Conservation (phyloP, 2,113 vertebrate species). For the Diphyllodes magnificus region DNA sequence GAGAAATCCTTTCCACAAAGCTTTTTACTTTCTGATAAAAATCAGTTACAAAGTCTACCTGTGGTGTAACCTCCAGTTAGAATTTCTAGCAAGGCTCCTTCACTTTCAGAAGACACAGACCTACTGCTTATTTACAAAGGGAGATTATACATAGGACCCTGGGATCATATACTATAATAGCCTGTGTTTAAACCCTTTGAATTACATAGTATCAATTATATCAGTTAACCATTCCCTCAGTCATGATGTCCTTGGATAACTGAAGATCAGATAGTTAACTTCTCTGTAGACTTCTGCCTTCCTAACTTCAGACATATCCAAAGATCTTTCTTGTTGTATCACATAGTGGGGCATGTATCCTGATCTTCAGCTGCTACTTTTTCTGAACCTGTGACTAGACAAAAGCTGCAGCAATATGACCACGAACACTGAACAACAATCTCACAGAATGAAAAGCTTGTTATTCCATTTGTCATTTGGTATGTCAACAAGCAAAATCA, state of each 20-base stretch:
- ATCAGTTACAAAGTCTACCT: not conserved
- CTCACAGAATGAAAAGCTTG: not conserved
- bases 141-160: not conserved
- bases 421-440: not conserved
- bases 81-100: not conserved
- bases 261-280: not conserved
- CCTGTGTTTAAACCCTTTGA: not conserved
- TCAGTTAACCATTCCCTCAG: not conserved
- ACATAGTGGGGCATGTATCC: too few species aligned
- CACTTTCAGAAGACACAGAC: not conserved
- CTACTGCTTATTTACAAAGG: not conserved
- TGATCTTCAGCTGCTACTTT: not conserved
- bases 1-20: not conserved
- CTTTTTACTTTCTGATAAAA: not conserved
- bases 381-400: not conserved
- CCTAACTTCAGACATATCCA: not conserved
- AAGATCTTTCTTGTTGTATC: not conserved
- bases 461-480: not conserved
- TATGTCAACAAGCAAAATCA: not conserved
- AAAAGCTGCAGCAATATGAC: not conserved
- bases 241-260: not conserved
- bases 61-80: not conserved
- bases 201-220: not conserved
- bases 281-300: not conserved
- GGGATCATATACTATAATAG: not conserved